These are phyloP conservation scores for Temnothorax longispinosus DNA, from an alignment of 1,140 invertebrate genomes.

Conservation along the genomic window DNA sequence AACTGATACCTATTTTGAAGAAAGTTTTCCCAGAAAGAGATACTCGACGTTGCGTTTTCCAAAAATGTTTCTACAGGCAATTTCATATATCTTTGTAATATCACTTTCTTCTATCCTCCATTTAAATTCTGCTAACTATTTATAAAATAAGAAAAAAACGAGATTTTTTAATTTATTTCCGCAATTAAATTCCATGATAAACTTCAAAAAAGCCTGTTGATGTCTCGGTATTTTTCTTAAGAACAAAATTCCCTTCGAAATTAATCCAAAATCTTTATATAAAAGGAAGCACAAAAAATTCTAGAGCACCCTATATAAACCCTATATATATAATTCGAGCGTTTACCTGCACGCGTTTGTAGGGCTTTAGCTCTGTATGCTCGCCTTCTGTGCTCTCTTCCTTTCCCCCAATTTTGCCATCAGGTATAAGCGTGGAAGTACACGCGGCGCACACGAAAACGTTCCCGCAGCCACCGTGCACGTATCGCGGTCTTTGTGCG, in stretches of 20 bases:
- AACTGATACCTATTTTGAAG: not conserved
- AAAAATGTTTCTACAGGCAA: not conserved
- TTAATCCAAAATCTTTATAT: not conserved
- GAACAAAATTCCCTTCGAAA: not conserved
- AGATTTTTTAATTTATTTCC: not conserved
- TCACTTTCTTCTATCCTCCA: not conserved
- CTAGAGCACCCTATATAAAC: slow-evolving; percentile 10
- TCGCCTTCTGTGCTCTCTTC: slow-evolving; percentile 32
- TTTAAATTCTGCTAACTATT: not conserved
- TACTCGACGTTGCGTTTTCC: not conserved
- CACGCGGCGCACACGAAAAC: slow-evolving; percentile 40
- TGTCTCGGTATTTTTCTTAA: not conserved
- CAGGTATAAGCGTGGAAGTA: slow-evolving; percentile 51
- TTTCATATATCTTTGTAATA: not conserved
- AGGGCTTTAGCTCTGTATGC: not conserved
- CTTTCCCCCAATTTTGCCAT: slow-evolving; percentile 53
- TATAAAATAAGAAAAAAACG: not conserved
- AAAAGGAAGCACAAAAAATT: not conserved
- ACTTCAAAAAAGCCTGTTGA: not conserved
- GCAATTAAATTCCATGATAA: not conserved
- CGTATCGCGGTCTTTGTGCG: slow-evolving; percentile 34
- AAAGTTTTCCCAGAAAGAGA: not conserved
- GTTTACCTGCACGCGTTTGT: slow-evolving; percentile 61
- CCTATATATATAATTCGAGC: slow-evolving; percentile 67
- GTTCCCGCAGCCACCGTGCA: slow-evolving; percentile 15